A percentile compares a stretch with the other conserved stretches of the same genome.
phyloP scores from a whole-genome alignment of 2,797 vertebrate species.

The Lemur catta region DNA sequence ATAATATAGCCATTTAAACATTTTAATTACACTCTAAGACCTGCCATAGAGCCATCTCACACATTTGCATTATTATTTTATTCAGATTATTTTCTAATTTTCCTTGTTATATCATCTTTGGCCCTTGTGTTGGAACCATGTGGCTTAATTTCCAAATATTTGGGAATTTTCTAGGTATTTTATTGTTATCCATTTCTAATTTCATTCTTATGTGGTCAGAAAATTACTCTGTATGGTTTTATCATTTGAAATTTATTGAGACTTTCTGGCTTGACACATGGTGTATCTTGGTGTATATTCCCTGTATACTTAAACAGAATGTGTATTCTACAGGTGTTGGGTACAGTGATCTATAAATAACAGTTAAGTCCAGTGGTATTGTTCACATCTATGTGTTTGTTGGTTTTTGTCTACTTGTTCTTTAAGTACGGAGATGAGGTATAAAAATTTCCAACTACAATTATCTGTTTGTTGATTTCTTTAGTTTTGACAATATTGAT shows the following conservation, averaged over 20 bases:
- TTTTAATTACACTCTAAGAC: neutral
- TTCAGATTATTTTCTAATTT: neutral
- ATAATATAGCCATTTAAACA: neutral
- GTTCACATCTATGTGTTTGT: neutral
- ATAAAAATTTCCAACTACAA: neutral
- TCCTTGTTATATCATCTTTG: neutral
- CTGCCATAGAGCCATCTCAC: neutral
- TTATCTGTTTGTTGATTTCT: neutral
- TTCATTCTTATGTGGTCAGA: neutral
- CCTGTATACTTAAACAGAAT: neutral
- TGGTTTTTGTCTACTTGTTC: neutral
- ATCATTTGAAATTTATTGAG: neutral
- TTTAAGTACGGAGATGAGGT: neutral
- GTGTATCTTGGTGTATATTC: neutral
- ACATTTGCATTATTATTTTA: neutral
- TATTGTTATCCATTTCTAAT: neutral
- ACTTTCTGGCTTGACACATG: neutral
- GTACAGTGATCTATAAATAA: neutral
- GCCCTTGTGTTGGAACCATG: neutral
- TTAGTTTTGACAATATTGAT: neutral
- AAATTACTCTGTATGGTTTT: neutral
- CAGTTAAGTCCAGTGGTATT: neutral
- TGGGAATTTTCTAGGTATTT: neutral
- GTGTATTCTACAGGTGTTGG: neutral
- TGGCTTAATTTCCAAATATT: neutral